Evolutionary conservation across 1,140 invertebrate species (phyloP), one percentile per base, ranked within the genome.

Genomic region (Drosophila nigrodunni): DNA sequence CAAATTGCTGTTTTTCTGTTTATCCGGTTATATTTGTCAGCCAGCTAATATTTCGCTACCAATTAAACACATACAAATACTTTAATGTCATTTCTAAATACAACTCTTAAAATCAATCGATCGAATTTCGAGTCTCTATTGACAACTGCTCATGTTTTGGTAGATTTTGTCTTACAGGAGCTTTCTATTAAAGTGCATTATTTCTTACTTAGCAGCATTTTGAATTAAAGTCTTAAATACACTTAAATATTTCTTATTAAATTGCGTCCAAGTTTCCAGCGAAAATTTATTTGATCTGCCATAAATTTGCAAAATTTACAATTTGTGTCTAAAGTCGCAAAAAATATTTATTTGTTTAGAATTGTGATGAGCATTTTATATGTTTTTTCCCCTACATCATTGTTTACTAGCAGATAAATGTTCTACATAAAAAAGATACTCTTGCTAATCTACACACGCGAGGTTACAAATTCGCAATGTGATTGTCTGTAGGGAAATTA

Each of bases 1-100:
- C 55, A 73, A 73, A 73, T 73, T 73, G 70, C 39, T 68, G 55
- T 68, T 68, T 47, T 52, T 11, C 34, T 54, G 55, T 68, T 60
- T 68, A 30, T 30, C 52, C 21, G 58, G 30, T 62, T 70, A 13
- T n/a, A 13, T n/a, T 44, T 47, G 67, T 55, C 67, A 35, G 30
- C 21, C 46, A 67, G 10, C 55, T 43, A 11, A 54, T 46, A 44
- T 55, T 43, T 55, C 39, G 50, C n/a, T 39, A 35, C 1, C 11
- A 30, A 60, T 50, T 25, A 46, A 50, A 59, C 60, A 46, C 21
- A 54, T 9, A 35, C 43, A 34, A 34, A 18, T 47, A 57, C 34
- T 41, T 57, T 43, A 39, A 52, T 30, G 21, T 49, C 15, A 8
- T 49, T 49, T 49, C 15, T 25, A 49, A 49, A 49, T 49, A 49